A percentile compares a stretch with the other conserved stretches of the same genome.
phyloP scores from a whole-genome alignment of 2,888 invertebrate genomes.

The Byasa hedistus region DNA sequence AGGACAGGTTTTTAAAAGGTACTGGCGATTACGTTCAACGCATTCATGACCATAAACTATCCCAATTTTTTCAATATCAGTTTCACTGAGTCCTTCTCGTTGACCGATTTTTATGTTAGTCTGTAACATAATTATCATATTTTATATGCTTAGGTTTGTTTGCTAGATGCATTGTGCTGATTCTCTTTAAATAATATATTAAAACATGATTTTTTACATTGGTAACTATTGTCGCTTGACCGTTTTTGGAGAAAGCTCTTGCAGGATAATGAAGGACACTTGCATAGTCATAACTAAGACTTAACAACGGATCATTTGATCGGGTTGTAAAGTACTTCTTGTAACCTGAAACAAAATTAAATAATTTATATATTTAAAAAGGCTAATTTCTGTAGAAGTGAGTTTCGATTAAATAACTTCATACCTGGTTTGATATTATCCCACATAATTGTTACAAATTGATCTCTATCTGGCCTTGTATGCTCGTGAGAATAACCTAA shows the following conservation, averaged over 20 bases:
- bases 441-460: conserved; percentile 83
- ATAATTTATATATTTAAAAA: neutral
- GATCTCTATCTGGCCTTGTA: conserved; percentile 85
- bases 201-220: conserved; percentile 66
- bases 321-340: conserved; percentile 82
- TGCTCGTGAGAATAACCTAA: conserved; percentile 90
- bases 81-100: conserved; percentile 62
- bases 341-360: conserved; percentile 68
- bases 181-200: too few species aligned
- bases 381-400: neutral
- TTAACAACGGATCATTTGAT: conserved; percentile 40
- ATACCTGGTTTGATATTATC: conserved; percentile 84
- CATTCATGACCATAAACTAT: conserved; percentile 61
- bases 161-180: too few species aligned
- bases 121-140: conserved; percentile 10
- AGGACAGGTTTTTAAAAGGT: conserved; percentile 64
- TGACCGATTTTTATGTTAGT: conserved; percentile 59
- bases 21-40: conserved; percentile 57
- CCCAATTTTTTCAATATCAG: conserved; percentile 60
- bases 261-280: conserved; percentile 90
- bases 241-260: conserved; percentile 87
- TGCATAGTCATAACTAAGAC: conserved; percentile 83
- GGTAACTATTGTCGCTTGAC: conserved; percentile 83
- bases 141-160: neutral
- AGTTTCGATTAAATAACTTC: neutral